phyloP scores from a whole-genome alignment of 2,888 invertebrate species.

The Alentia gelatinosa region DNA sequence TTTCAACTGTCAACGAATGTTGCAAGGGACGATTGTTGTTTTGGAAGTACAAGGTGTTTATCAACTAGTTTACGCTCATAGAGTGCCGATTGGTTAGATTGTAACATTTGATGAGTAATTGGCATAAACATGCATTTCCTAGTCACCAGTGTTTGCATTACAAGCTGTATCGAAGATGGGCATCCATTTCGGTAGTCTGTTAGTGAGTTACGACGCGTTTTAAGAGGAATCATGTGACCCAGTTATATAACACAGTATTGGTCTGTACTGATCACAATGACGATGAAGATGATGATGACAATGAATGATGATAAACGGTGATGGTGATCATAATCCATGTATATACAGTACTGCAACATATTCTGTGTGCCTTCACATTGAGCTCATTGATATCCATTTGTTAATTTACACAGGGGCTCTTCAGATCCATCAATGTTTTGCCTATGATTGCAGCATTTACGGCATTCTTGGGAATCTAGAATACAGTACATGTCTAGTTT shows the following conservation, averaged over 20 bases:
- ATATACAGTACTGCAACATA: constrained; percentile 1
- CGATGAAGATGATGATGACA: background rate
- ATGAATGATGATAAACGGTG: background rate
- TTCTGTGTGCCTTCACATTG: constrained; percentile 31
- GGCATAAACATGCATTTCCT: background rate
- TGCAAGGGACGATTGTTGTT: background rate
- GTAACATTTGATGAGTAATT: too few species aligned
- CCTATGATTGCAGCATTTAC: too few species aligned
- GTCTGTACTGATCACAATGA: background rate
- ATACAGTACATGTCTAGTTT: too few species aligned
- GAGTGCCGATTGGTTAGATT: too few species aligned
- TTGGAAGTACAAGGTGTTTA: background rate
- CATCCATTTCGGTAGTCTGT: background rate
- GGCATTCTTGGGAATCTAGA: too few species aligned
- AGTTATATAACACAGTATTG: background rate
- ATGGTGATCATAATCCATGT: background rate
- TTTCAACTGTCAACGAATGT: background rate
- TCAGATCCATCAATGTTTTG: too few species aligned
- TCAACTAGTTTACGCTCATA: background rate
- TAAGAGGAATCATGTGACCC: background rate
- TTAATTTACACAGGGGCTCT: too few species aligned
- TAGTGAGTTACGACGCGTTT: too few species aligned
- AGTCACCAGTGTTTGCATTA: background rate
- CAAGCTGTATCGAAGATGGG: background rate
- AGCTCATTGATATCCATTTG: background rate